Evolutionary conservation across 1,140 invertebrate genomes (phyloP), one percentile per base, ranked within the genome.

Genomic region (Saccostrea echinata): DNA sequence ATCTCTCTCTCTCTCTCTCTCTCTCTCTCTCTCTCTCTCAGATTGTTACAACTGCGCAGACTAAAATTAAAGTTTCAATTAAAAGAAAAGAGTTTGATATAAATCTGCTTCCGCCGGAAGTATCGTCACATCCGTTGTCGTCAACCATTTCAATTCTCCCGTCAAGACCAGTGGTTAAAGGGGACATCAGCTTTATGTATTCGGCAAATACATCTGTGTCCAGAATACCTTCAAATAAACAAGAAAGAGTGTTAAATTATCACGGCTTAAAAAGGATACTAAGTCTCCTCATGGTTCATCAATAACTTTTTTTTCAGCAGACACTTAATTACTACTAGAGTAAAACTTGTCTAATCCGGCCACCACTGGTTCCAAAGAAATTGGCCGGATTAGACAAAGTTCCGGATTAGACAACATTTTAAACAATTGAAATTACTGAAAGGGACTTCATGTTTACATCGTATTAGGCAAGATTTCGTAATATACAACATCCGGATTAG

Each of bases 161-260:
- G 82, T 95, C 94, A 0, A 94, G 11, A 18, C 94, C 94, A 35
- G 90, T 90, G 52, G 88, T 92, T 2, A 95, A 88, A 6, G 95
- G 94, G 18, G 91, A 91, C 21, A 76, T 71, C 12, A 88, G 88
- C 51, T 90, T 88, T 21, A 95, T 86, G 84, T 95, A 95, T 30
- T 94, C 91, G 0, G 91, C 89, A 18, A 95, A 90, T 51, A 94
- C 91, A n/a, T 95, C 94, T 0, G 92, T 91, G 84, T 95, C 94
- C 35, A 94, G 84, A 61, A 93, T 91, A 86, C 92, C 94, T 95
- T 90, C n/a, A 6, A 90, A 88, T 85, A 90, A 61, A 83, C 3
- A 30, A 11, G 8, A 30, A 6, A 80, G 27, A 80, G 30, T 0
- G 35, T 30, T 11, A 11, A 0, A 43, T 43, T 43, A 43, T 43